phyloP scores from a whole-genome alignment of 30 jellyfish, hydroid and myxozoan species.

The Sanderia malayensis region DNA sequence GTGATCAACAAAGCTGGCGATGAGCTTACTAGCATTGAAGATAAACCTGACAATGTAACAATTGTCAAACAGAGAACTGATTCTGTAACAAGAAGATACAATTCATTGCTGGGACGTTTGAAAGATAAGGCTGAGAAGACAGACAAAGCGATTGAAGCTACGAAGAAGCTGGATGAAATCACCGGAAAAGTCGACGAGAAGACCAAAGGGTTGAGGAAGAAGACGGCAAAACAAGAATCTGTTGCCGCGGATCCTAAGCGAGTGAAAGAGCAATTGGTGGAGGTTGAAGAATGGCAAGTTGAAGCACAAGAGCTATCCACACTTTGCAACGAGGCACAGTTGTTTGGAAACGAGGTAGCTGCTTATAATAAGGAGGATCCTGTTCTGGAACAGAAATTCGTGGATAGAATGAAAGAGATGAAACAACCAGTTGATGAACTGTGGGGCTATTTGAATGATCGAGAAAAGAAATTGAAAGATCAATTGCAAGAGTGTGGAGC shows the following conservation, averaged over 20 bases:
- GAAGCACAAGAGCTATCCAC: constrained; percentile 67
- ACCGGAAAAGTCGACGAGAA: constrained; percentile 51
- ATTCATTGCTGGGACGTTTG: constrained; percentile 45
- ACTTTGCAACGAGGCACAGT: constrained; percentile 85
- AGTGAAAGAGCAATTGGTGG: constrained; percentile 86
- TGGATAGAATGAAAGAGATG: constrained; percentile 25
- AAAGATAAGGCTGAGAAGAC: constrained; percentile 60
- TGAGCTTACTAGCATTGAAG: constrained; percentile 67
- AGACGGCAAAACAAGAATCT: constrained; percentile 67
- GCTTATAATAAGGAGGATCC: constrained; percentile 62
- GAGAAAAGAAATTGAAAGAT: constrained; percentile 84
- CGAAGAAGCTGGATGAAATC: constrained; percentile 48
- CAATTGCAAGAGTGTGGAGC: constrained; percentile 95
- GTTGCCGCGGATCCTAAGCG: constrained; percentile 90
- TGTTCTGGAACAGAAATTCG: constrained; percentile 51
- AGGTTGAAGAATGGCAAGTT: constrained; percentile 79
- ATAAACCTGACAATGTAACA: constrained; percentile 82
- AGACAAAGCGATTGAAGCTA: constrained; percentile 51
- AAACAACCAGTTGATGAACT: constrained; percentile 73
- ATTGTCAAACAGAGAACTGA: constrained; percentile 74
- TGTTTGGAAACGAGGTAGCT: constrained; percentile 67
- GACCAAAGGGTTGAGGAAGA: constrained; percentile 59
- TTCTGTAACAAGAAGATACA: constrained; percentile 42
- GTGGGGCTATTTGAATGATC: constrained; percentile 43
- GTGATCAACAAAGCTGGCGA: constrained; percentile 68